Percentiles rank a stretch among this genome's conserved stretches.
Evolutionary conservation across 2,888 invertebrate genomes (phyloP).

Genomic region (Lithophane leautieri): DNA sequence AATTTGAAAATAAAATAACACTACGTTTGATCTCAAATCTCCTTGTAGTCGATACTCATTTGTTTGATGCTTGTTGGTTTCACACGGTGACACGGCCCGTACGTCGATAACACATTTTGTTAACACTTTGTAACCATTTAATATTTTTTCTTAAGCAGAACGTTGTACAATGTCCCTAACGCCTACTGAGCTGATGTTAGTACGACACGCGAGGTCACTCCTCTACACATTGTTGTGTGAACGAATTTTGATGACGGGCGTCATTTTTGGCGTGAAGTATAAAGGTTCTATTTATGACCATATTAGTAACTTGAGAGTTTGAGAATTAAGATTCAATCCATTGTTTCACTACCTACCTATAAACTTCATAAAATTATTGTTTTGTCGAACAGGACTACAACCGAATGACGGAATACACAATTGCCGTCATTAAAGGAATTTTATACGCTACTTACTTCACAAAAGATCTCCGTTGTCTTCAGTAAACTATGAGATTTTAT

Average conservation of each 20-base stretch:
- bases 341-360: slow-evolving; percentile 3
- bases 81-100: slow-evolving; percentile 38
- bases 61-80: slow-evolving; percentile 12
- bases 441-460: too few relatives aligned
- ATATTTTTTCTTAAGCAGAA: slow-evolving; percentile 20
- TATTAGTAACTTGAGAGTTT: not conserved
- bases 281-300: slow-evolving; percentile 1
- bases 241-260: slow-evolving; percentile 25
- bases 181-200: slow-evolving; percentile 19
- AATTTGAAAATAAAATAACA: not conserved
- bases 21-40: not conserved
- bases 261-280: slow-evolving; percentile 21
- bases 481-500: not conserved
- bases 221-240: slow-evolving; percentile 17
- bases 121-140: slow-evolving; percentile 22
- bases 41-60: not conserved
- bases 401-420: not conserved
- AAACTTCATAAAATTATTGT: not conserved
- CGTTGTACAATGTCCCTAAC: slow-evolving; percentile 16
- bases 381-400: not conserved
- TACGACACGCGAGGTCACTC: slow-evolving; percentile 43
- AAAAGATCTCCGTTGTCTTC: not conserved
- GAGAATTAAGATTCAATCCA: not conserved
- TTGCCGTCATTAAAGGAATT: not conserved
- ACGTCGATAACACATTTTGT: slow-evolving; percentile 20